phyloP scores from a whole-genome alignment of 2,888 invertebrate genomes.

The Acleris literana region DNA sequence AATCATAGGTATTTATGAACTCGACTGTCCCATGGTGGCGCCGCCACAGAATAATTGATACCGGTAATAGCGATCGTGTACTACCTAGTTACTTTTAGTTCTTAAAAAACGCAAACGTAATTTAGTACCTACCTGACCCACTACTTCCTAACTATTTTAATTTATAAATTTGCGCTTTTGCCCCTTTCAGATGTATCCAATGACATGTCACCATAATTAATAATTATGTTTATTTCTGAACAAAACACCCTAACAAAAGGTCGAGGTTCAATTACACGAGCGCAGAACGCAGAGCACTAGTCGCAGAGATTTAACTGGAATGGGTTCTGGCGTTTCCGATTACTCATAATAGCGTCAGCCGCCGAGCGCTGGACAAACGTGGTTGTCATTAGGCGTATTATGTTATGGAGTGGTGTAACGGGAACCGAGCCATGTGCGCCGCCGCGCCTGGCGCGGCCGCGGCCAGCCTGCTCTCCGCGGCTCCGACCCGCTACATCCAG shows the following conservation, averaged over 20 bases:
- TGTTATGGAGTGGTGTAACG: slow-evolving; percentile 48
- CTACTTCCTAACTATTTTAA: too few species aligned
- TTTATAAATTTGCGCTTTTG: too few species aligned
- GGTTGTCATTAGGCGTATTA: slow-evolving; percentile 38
- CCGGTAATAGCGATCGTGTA: too few species aligned
- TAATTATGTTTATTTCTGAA: slow-evolving; percentile 6
- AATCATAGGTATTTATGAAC: too few species aligned
- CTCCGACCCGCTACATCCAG: neutral
- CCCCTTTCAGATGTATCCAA: neutral
- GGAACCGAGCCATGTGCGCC: slow-evolving; percentile 50
- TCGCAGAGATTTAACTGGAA: slow-evolving; percentile 38
- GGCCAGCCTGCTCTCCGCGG: neutral
- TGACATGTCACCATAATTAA: neutral
- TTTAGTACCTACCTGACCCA: too few species aligned
- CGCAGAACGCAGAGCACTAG: slow-evolving; percentile 28
- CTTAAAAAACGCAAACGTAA: too few species aligned
- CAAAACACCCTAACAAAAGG: slow-evolving; percentile 17
- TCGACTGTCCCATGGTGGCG: too few species aligned
- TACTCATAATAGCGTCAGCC: slow-evolving; percentile 40
- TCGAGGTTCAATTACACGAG: slow-evolving; percentile 28
- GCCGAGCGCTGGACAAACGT: slow-evolving; percentile 30
- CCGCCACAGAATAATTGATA: too few species aligned
- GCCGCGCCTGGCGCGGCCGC: neutral
- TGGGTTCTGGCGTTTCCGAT: slow-evolving; percentile 40
- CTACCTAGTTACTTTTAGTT: too few species aligned